These are phyloP conservation scores for Rambutsinella grinnellia DNA, from an alignment of 2,888 invertebrate genomes.

Conservation along the genomic window DNA sequence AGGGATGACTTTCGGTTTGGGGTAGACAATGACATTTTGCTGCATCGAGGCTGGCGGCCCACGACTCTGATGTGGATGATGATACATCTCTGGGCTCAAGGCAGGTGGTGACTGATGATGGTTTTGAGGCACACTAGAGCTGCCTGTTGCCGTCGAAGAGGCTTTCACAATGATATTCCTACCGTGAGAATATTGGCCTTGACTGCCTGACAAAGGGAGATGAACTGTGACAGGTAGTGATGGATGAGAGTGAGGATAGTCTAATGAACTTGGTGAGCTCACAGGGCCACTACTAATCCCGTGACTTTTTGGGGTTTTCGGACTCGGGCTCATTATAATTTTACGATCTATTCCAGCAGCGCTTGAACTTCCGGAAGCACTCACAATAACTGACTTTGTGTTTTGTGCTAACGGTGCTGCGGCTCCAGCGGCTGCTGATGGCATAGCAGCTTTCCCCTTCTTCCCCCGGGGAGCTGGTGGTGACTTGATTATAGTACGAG, in stretches of 20 bases:
- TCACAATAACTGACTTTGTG: slow-evolving; percentile 64
- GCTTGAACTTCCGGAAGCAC: slow-evolving; percentile 50
- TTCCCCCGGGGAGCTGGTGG: slow-evolving; percentile 40
- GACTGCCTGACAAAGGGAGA: slow-evolving; percentile 56
- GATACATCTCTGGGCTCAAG: slow-evolving; percentile 52
- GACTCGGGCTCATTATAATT: slow-evolving; percentile 65
- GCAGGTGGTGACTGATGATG: slow-evolving; percentile 55
- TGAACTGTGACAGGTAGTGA: slow-evolving; percentile 62
- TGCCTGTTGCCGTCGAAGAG: slow-evolving; percentile 35
- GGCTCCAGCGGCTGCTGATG: not conserved
- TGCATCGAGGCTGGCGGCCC: slow-evolving; percentile 46
- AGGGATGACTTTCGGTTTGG: slow-evolving; percentile 61
- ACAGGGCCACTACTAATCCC: slow-evolving; percentile 15
- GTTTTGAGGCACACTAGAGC: slow-evolving; percentile 34
- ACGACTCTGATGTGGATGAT: slow-evolving; percentile 42
- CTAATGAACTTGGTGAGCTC: slow-evolving; percentile 40
- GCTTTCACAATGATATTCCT: slow-evolving; percentile 64
- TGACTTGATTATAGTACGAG: slow-evolving; percentile 44
- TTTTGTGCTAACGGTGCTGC: slow-evolving; percentile 24
- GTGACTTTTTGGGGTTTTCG: slow-evolving; percentile 34
- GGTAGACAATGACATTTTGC: slow-evolving; percentile 66
- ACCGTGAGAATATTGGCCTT: slow-evolving; percentile 59
- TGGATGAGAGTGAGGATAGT: slow-evolving; percentile 53
- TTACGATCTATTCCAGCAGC: slow-evolving; percentile 54
- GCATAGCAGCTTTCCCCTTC: slow-evolving; percentile 25